Evolutionary conservation across 2,888 invertebrate genomes (phyloP).

Genomic region (Homarus gammarus): DNA sequence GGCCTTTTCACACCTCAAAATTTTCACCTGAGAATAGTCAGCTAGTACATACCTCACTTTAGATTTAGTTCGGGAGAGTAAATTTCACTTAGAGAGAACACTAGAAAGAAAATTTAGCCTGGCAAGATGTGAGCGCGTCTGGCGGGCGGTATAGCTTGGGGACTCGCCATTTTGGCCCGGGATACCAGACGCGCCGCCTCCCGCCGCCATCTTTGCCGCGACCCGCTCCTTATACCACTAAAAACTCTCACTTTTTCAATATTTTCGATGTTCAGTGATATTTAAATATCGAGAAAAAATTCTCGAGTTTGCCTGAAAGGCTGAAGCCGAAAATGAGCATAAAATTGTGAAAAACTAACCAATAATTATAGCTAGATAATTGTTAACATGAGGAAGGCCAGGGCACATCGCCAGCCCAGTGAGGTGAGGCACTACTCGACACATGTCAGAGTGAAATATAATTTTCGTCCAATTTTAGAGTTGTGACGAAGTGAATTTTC

Average conservation of each 20-base stretch:
- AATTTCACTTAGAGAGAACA: neutral
- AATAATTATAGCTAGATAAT: neutral
- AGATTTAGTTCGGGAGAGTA: neutral
- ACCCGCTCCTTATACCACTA: constrained; percentile 24
- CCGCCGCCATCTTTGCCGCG: constrained; percentile 57
- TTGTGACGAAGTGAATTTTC: constrained; percentile 14
- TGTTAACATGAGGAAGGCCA: neutral
- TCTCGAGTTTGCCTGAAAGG: neutral
- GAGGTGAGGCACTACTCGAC: neutral
- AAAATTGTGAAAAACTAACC: neutral
- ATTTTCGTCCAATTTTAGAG: neutral
- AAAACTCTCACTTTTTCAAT: constrained; percentile 8
- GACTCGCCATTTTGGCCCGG: constrained; percentile 61
- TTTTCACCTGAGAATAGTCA: neutral
- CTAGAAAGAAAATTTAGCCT: neutral
- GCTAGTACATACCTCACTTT: neutral
- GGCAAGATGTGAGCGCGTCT: neutral
- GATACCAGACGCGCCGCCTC: constrained; percentile 29
- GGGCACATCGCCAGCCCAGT: neutral
- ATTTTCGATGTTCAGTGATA: neutral
- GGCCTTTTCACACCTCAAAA: neutral
- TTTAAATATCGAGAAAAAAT: neutral
- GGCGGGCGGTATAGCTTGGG: neutral
- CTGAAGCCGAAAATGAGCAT: neutral
- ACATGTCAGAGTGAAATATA: neutral